Percentiles rank a stretch among this genome's conserved stretches.
phyloP scores from a whole-genome alignment of 2,113 vertebrate genomes.

The Rhinoptilus africanus region DNA sequence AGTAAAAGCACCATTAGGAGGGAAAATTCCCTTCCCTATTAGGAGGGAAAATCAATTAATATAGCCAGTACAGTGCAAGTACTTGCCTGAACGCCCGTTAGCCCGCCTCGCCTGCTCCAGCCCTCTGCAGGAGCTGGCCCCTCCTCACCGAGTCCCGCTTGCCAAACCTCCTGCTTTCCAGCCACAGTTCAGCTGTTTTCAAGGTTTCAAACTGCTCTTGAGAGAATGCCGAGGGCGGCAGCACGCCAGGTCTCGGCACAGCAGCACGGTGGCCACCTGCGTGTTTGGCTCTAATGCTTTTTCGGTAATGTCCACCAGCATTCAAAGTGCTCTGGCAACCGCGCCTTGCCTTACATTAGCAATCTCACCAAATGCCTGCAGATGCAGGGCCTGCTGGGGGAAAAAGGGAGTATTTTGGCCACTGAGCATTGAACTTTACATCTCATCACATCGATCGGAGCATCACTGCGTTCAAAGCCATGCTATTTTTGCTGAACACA shows the following conservation, averaged over 20 bases:
- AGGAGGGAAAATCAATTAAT: background rate
- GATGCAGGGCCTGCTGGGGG: background rate
- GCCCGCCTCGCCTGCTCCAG: background rate
- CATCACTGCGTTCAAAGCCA: background rate
- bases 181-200: background rate
- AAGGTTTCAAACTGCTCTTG: background rate
- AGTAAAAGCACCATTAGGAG: background rate
- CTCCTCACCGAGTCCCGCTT: background rate
- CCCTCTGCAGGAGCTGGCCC: background rate
- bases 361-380: background rate
- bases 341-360: background rate
- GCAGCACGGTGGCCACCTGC: background rate
- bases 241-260: background rate
- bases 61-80: accelerated
- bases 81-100: accelerated
- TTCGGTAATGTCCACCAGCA: background rate
- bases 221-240: background rate
- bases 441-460: background rate
- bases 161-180: background rate
- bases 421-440: background rate
- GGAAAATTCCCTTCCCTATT: too few relatives aligned
- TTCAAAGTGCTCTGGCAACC: background rate
- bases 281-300: background rate
- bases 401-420: background rate
- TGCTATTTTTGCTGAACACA: background rate